Evolutionary conservation across 2,888 invertebrate species (phyloP).

Genomic region (Boloria selene): DNA sequence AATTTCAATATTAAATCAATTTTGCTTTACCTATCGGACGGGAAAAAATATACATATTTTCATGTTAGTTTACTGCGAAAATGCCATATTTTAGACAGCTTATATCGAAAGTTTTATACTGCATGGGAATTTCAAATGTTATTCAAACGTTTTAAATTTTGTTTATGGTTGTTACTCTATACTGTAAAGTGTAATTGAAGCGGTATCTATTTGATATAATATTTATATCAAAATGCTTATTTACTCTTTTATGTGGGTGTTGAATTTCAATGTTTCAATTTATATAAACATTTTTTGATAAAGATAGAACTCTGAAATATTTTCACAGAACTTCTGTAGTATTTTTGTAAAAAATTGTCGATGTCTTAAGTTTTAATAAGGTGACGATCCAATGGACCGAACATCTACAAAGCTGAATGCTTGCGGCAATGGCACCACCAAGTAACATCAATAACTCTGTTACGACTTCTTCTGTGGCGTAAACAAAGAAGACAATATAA

Average conservation of each 20-base stretch:
- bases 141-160: no score
- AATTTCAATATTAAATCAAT: constrained; percentile 53
- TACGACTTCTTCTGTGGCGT: constrained; percentile 31
- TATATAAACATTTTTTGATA: no score
- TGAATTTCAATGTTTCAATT: no score
- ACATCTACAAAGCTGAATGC: constrained; percentile 9
- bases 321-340: no score
- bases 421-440: constrained; percentile 16
- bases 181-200: no score
- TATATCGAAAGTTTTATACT: constrained; percentile 3
- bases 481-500: constrained; percentile 53
- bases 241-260: no score
- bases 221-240: no score
- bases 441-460: constrained; percentile 38
- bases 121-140: no score
- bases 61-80: constrained; percentile 15
- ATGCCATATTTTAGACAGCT: neutral
- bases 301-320: neutral
- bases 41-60: constrained; percentile 33
- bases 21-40: constrained; percentile 32
- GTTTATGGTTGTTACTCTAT: no score
- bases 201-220: no score
- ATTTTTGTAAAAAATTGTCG: constrained; percentile 7
- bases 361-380: constrained; percentile 26
- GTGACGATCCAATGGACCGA: constrained; percentile 29